Conservation (phyloP, 2,888 invertebrate genomes). For the Eristalis tenax region DNA sequence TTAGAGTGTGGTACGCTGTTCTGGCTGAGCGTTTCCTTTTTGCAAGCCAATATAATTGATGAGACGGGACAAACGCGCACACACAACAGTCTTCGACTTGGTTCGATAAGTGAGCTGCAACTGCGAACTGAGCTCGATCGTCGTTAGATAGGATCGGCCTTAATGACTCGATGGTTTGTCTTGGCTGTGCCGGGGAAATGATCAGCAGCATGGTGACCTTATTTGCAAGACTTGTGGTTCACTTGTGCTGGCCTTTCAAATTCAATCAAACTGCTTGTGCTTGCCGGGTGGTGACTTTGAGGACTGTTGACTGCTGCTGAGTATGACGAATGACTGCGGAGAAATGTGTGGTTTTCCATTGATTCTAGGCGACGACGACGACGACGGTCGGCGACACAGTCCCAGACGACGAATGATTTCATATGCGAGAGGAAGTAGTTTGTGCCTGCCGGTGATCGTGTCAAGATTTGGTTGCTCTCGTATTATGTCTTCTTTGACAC, state of each 20-base stretch:
- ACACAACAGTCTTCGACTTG: neutral
- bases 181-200: neutral
- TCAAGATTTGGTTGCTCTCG: too few species aligned
- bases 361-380: too few species aligned
- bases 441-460: too few species aligned
- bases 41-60: constrained; percentile 25
- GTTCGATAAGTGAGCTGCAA: neutral
- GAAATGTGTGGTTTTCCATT: neutral
- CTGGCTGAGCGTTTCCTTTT: constrained; percentile 24
- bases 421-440: too few species aligned
- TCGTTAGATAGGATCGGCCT: constrained; percentile 20
- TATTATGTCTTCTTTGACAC: too few species aligned
- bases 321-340: too few species aligned
- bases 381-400: too few species aligned
- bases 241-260: neutral
- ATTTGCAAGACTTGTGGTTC: neutral
- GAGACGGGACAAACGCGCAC: neutral
- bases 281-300: neutral
- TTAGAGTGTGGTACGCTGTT: neutral
- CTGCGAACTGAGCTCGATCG: constrained; percentile 5
- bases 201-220: neutral
- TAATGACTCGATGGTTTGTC: constrained; percentile 40
- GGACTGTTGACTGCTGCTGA: neutral
- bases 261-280: neutral
- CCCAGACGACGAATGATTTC: too few species aligned